Evolutionary conservation across 2,888 invertebrate species (phyloP), one percentile per base, ranked within the genome.

Genomic region (Ophonus ardosiacus): DNA sequence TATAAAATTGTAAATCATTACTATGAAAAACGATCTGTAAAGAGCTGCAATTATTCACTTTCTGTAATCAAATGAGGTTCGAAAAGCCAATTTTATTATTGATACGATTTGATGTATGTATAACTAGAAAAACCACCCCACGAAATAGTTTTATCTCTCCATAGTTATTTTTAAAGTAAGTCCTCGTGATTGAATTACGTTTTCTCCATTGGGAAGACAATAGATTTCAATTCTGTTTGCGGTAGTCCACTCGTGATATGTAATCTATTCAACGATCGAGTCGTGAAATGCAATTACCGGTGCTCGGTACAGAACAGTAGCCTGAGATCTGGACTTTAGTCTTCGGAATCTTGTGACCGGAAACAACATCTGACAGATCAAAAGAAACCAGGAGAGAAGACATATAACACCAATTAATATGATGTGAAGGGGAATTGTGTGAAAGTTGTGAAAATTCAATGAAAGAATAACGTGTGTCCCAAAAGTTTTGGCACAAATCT

Each of bases 281-380:
- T 71, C 71, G 17, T 71, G 71, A 40, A 71, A 71, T 71, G 71
- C 71, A 71, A 71, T 71, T 71, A 71, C 71, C 17, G 0, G 15
- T 38, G 40, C 31, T 21, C 10, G 6, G 43, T 15, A 10, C 17
- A 4, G 24, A 10, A 31, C 38, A 38, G 71, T 71, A 71, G 21
- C 71, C 71, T 31, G 71, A 31, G 24, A 71, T 17, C 71, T 38
- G 40, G 15, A 8, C 43, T 61, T 31, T 7, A 40, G 40, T 18
- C n/a, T 43, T 18, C 15, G 68, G 68, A 68, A 71, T 18, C 61
- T 71, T 38, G 63, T 8, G 43, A 13, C 43, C 43, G 43, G 13
- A 51, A 51, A 51, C 43, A 13, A 2, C 43, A 13, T 0, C 43
- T 10, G 13, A 13, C 13, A 51, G 1, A 51, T 51, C 43, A 51